Evolutionary conservation across 2,797 vertebrate species (phyloP).

Genomic region (Chelon labrosus): DNA sequence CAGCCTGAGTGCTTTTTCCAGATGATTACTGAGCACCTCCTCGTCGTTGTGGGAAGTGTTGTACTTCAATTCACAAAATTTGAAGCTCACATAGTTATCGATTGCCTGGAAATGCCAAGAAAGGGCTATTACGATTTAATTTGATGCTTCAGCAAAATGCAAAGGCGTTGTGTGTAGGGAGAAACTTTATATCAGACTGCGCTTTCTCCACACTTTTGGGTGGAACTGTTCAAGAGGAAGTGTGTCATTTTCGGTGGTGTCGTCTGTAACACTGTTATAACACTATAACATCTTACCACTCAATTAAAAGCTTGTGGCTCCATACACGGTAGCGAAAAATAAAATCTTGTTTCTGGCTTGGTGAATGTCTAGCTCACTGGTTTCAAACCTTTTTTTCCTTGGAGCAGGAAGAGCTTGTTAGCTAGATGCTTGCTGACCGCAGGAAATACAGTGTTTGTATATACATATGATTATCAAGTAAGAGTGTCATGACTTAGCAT

Average conservation of each 20-base stretch:
- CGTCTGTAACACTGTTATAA: neutral
- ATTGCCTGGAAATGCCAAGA: slow-evolving; percentile 76
- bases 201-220: neutral
- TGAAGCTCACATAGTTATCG: slow-evolving; percentile 64
- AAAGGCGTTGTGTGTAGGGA: slow-evolving; percentile 30
- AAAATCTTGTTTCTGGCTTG: no score
- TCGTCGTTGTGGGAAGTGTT: slow-evolving; percentile 30
- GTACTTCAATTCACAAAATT: slow-evolving; percentile 62
- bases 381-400: no score
- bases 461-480: no score
- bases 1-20: slow-evolving; percentile 32
- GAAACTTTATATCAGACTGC: slow-evolving; percentile 15
- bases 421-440: no score
- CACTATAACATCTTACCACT: no score
- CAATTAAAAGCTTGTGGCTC: neutral
- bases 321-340: neutral
- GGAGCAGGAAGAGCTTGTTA: no score
- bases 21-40: slow-evolving; percentile 38
- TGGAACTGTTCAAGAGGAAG: neutral
- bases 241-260: neutral
- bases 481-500: no score
- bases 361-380: no score
- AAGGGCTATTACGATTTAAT: slow-evolving; percentile 55
- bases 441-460: no score
- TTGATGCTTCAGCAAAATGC: slow-evolving; percentile 35